A percentile compares a stretch with the other conserved stretches of the same genome.
These are phyloP conservation scores for Nyctereutes procyonoides DNA, from an alignment of 2,113 vertebrate genomes.

Conservation along the genomic window DNA sequence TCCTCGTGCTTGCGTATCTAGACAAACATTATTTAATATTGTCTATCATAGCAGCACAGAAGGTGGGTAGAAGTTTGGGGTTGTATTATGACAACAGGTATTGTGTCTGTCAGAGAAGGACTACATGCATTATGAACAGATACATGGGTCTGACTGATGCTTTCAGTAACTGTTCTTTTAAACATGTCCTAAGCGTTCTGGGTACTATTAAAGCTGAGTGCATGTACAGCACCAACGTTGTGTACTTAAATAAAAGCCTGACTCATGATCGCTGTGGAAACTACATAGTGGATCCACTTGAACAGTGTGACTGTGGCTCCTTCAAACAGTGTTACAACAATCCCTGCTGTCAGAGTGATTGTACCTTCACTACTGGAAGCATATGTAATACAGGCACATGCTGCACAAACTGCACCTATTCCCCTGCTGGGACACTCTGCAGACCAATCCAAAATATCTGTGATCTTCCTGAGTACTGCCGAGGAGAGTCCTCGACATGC, in stretches of 20 bases:
- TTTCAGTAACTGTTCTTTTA: conserved; percentile 83
- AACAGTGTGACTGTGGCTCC: conserved; percentile 84
- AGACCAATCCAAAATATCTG: conserved; percentile 86
- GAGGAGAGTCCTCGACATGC: conserved; percentile 85
- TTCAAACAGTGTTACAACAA: conserved; percentile 65
- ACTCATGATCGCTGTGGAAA: conserved; percentile 74
- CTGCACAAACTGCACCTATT: conserved; percentile 71
- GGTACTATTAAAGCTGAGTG: background rate
- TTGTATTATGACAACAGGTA: rapidly evolving
- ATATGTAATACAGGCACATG: background rate
- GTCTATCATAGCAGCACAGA: background rate
- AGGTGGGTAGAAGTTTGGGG: conserved; percentile 70
- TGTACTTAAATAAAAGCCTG: background rate
- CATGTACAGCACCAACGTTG: background rate
- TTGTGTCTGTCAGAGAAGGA: conserved; percentile 69
- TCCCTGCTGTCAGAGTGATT: conserved; percentile 51
- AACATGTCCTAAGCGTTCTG: too few species aligned
- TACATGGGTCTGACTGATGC: background rate
- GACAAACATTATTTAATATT: background rate
- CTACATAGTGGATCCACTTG: background rate
- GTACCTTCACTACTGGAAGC: background rate
- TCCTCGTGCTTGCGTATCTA: background rate
- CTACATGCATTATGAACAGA: conserved; percentile 73
- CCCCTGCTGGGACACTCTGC: conserved; percentile 85
- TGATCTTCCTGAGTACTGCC: conserved; percentile 92